Percentiles rank a stretch among this genome's conserved stretches.
Conservation (phyloP, 2,888 invertebrate species). For the Zelleria hepariella region DNA sequence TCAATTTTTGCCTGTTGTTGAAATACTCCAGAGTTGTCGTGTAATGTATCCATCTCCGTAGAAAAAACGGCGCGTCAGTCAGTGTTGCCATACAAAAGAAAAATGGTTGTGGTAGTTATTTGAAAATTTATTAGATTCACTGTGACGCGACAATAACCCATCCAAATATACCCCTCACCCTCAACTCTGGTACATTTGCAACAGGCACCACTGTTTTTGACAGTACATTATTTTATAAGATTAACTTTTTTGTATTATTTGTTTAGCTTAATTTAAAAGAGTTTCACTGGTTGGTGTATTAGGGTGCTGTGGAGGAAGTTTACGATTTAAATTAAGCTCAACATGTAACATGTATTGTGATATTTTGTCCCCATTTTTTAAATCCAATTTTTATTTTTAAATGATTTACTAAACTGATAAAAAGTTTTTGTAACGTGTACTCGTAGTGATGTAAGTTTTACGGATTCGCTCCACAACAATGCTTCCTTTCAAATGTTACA, state of each 20-base stretch:
- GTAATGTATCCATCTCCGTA: constrained; percentile 21
- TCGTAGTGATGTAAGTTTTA: constrained; percentile 38
- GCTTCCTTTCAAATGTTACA: constrained; percentile 63
- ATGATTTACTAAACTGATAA: constrained; percentile 39
- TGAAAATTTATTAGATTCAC: constrained; percentile 56
- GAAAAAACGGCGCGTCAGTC: constrained; percentile 39
- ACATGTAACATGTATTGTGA: constrained; percentile 67
- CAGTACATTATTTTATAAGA: constrained; percentile 21
- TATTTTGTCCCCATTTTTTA: constrained; percentile 61
- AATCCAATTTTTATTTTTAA: constrained; percentile 51
- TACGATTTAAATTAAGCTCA: constrained; percentile 69
- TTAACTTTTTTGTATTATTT: constrained; percentile 47
- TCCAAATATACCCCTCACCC: constrained; percentile 30
- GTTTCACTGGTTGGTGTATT: constrained; percentile 26
- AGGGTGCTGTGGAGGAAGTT: constrained; percentile 28
- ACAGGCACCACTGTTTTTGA: constrained; percentile 19
- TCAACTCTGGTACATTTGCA: constrained; percentile 27
- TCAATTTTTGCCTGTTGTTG: constrained; percentile 27
- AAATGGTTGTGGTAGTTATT: constrained; percentile 71
- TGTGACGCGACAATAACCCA: constrained; percentile 27
- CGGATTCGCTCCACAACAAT: constrained; percentile 30
- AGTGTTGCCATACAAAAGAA: constrained; percentile 56
- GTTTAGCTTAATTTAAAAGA: constrained; percentile 68
- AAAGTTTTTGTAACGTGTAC: constrained; percentile 46
- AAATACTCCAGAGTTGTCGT: constrained; percentile 26